These are phyloP conservation scores for Hylaeus anthracinus DNA, from an alignment of 1,140 invertebrate species.

Conservation along the genomic window DNA sequence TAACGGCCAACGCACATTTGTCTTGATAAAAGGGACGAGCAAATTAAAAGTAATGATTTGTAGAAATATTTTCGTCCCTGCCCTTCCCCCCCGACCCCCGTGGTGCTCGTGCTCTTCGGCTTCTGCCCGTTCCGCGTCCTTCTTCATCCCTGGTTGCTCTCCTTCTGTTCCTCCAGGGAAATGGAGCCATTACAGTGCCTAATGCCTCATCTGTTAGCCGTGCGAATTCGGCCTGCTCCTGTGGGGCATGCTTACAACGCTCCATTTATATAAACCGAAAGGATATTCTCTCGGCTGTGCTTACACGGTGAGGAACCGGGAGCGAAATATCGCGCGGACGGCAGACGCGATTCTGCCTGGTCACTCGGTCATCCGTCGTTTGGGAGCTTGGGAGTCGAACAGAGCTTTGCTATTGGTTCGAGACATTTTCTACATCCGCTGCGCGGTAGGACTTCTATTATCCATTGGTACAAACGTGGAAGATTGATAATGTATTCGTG, in stretches of 20 bases:
- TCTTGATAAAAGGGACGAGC: slow-evolving; percentile 79
- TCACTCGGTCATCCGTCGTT: too few species aligned
- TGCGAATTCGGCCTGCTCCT: slow-evolving; percentile 75
- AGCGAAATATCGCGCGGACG: not conserved
- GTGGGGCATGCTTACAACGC: slow-evolving; percentile 77
- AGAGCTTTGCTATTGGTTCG: too few species aligned
- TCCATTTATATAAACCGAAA: slow-evolving; percentile 78
- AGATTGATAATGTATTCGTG: too few species aligned
- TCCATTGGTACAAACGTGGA: not conserved
- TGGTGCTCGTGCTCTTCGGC: not conserved
- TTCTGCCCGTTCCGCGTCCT: not conserved
- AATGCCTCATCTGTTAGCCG: slow-evolving; percentile 78
- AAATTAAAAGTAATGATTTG: slow-evolving; percentile 82
- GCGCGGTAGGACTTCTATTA: too few species aligned
- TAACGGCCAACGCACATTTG: slow-evolving; percentile 65
- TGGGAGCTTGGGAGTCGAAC: too few species aligned
- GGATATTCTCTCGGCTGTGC: slow-evolving; percentile 65
- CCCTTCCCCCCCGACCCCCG: not conserved
- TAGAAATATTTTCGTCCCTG: slow-evolving; percentile 78
- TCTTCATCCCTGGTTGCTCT: slow-evolving; percentile 14
- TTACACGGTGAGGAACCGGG: slow-evolving; percentile 47
- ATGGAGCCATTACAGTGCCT: slow-evolving; percentile 77
- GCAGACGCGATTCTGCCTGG: too few species aligned
- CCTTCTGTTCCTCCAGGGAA: slow-evolving; percentile 68
- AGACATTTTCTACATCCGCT: too few species aligned